Evolutionary conservation across 2,113 vertebrate species (phyloP).

Genomic region (Engystomops pustulosus): DNA sequence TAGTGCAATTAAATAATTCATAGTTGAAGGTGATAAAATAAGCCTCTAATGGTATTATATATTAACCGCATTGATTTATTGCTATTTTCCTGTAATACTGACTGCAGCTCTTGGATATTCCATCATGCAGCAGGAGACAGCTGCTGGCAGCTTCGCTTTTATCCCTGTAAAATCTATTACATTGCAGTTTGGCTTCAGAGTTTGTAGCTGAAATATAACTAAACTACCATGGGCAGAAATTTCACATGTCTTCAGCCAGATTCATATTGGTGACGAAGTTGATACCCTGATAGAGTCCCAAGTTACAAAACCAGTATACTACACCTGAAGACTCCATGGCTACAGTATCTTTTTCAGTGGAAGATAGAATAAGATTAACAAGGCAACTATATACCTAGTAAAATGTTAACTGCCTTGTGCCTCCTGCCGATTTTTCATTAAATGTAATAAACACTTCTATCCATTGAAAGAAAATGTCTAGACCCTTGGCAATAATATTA

Average conservation of each 20-base stretch:
- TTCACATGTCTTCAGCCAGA: not conserved
- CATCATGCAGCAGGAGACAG: slow-evolving; percentile 26
- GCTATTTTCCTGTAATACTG: not conserved
- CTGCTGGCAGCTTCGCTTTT: slow-evolving; percentile 2
- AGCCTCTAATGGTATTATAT: slow-evolving; percentile 1
- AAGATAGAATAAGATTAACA: slow-evolving; percentile 1
- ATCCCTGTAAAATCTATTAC: slow-evolving; percentile 31
- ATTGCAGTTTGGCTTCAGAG: not conserved
- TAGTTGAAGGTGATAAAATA: not conserved
- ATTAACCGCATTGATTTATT: slow-evolving; percentile 33
- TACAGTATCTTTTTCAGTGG: not conserved
- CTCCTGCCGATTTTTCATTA: slow-evolving; percentile 1
- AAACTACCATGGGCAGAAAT: not conserved
- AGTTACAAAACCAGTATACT: not conserved
- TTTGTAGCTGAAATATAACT: not conserved
- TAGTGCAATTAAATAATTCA: slow-evolving; percentile 33
- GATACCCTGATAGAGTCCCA: not conserved
- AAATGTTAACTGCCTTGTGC: slow-evolving; percentile 1
- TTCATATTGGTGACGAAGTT: not conserved
- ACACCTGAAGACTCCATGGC: not conserved
- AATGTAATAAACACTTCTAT: not conserved
- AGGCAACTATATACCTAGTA: not conserved
- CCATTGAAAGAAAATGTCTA: not conserved
- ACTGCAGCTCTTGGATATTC: slow-evolving; percentile 12
- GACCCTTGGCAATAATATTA: not conserved